Evolutionary conservation across 1,140 invertebrate genomes (phyloP), one percentile per base, ranked within the genome.

Genomic region (Drosophila parabipectinata): DNA sequence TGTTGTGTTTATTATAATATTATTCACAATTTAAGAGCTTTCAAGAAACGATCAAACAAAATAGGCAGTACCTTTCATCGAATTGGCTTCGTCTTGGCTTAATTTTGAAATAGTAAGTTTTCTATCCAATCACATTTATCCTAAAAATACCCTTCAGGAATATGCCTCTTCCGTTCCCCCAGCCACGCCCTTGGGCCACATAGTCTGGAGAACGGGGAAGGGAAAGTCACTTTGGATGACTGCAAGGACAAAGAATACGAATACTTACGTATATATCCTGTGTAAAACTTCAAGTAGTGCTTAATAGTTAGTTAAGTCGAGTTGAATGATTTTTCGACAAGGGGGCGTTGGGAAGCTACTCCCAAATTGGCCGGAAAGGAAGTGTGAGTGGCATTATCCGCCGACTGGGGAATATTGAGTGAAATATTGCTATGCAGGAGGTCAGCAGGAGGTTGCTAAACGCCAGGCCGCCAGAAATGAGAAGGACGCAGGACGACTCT

Each of bases 291-390:
- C 63, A 78, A 85, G 78, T 81, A 87, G 83, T 87, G 74, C 83
- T 88, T 87, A 87, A 87, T 87, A 87, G 83, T 87, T 88, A 87
- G 83, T 87, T 87, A 87, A 87, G 83, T 87, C 83, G 83, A 87
- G 83, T 87, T 88, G 83, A 88, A 88, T 88, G 81, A 82, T 81
- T 87, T 81, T 81, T 85, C 73, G 64, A 77, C 63, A 63, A 18
- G 58, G 32, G 26, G 28, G 12, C 14, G 47, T 28, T 28, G n/a
- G 15, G 41, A 14, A 44, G 10, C 12, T 9, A 10, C 32, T 9
- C 32, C 32, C 3, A 15, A 28, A 18, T 28, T 32, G 45, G 45
- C 5, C 9, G 3, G 44, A 2, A n/a, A 14, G 12, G 28, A 14
- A 1, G 21, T 1, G 41, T 12, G 7, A 26, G 51, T 45, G 30